phyloP scores from a whole-genome alignment of 2,113 vertebrate species.

The Sylvietta virens region DNA sequence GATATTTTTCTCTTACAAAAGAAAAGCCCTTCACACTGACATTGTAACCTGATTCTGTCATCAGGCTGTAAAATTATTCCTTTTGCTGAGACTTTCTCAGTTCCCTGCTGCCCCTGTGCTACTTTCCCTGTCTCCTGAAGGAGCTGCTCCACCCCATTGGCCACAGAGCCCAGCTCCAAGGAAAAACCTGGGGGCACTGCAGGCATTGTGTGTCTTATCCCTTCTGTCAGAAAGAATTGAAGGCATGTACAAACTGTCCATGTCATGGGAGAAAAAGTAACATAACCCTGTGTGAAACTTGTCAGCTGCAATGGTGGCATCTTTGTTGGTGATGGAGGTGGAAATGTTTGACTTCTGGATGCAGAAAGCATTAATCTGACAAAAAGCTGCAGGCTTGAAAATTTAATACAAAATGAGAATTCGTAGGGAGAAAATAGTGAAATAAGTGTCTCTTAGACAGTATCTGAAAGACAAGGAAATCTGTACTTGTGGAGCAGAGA shows the following conservation, averaged over 20 bases:
- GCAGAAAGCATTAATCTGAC: not conserved
- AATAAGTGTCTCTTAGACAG: not conserved
- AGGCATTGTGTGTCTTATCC: not conserved
- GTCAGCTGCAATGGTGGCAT: not conserved
- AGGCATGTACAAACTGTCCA: not conserved
- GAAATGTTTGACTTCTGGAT: not conserved
- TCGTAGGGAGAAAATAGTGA: not conserved
- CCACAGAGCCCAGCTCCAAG: not conserved
- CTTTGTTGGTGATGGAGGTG: not conserved
- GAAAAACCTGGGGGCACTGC: no score
- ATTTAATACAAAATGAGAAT: not conserved
- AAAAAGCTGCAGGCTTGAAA: not conserved
- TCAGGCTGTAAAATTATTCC: not conserved
- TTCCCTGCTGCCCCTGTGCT: not conserved
- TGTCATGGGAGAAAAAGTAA: not conserved
- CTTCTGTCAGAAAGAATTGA: not conserved
- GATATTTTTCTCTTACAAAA: not conserved
- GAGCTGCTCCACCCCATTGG: not conserved
- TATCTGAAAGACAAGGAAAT: not conserved
- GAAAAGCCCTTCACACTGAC: not conserved
- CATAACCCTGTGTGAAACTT: rapidly evolving
- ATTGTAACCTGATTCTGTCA: not conserved
- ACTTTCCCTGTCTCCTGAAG: not conserved
- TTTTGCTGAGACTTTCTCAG: not conserved
- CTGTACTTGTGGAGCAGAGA: not conserved